Percentiles rank a stretch among this genome's conserved stretches.
Evolutionary conservation across 2,797 vertebrate genomes (phyloP).

Genomic region (Sebastes nivosus): DNA sequence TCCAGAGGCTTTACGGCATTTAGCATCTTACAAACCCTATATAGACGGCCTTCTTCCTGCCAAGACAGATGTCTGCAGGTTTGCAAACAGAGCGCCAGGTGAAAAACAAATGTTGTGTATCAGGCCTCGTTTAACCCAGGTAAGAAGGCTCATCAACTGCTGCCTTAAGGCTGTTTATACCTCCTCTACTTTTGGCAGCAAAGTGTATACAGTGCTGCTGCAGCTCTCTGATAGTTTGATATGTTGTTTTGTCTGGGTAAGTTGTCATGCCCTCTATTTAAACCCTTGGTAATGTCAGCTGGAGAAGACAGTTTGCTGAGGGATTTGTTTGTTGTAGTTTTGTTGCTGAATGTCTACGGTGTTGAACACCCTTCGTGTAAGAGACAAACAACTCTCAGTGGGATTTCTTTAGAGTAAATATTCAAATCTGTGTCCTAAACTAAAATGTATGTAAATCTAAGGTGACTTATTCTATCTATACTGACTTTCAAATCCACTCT

Average conservation of each 20-base stretch:
- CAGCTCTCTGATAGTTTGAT: conserved; percentile 61
- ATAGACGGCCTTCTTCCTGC: conserved; percentile 27
- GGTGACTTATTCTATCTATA: not conserved
- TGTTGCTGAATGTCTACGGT: conserved; percentile 5
- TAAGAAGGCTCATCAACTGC: conserved; percentile 68
- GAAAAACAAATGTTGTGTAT: conserved; percentile 64
- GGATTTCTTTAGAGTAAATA: not conserved
- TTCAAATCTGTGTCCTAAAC: not conserved
- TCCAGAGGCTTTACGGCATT: conserved; percentile 5
- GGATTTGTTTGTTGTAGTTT: conserved; percentile 19
- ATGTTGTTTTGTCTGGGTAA: conserved; percentile 46
- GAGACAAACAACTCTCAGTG: conserved; percentile 15
- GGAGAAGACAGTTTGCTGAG: conserved; percentile 34
- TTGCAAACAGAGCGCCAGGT: conserved; percentile 38
- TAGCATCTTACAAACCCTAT: conserved; percentile 8
- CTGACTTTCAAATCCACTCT: not conserved
- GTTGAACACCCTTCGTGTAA: conserved; percentile 11
- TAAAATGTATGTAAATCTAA: not conserved
- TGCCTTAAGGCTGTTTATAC: conserved; percentile 70
- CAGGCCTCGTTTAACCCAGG: conserved; percentile 56
- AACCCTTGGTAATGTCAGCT: conserved; percentile 58
- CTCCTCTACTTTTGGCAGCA: conserved; percentile 48
- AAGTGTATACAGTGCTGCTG: conserved; percentile 44
- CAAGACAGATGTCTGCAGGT: conserved; percentile 48
- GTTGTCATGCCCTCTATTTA: conserved; percentile 62